phyloP scores from a whole-genome alignment of 2,888 invertebrate species.

The Anagyrus pseudococci region DNA sequence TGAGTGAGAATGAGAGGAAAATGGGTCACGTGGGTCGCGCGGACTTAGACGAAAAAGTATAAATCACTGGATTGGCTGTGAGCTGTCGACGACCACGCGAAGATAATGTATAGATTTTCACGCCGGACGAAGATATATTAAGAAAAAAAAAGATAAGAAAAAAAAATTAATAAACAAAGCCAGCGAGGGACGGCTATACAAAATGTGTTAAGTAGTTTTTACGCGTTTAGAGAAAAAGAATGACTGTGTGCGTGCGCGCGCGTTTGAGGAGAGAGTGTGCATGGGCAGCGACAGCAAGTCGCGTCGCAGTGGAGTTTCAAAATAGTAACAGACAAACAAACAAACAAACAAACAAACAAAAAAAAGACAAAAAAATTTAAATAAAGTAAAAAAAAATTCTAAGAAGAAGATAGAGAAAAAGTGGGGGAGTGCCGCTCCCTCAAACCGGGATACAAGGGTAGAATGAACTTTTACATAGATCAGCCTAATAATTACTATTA shows the following conservation, averaged over 20 bases:
- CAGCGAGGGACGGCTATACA: constrained; percentile 24
- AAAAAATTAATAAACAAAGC: constrained; percentile 22
- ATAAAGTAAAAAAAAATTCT: constrained; percentile 33
- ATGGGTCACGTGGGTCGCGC: constrained; percentile 32
- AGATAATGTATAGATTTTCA: constrained; percentile 24
- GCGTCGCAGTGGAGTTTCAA: too few relatives aligned
- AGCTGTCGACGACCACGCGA: constrained; percentile 48
- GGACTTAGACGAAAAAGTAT: constrained; percentile 24
- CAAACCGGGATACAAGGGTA: constrained; percentile 61
- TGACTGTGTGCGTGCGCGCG: too few relatives aligned
- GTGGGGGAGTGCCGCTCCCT: constrained; percentile 27
- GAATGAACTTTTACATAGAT: constrained; percentile 52
- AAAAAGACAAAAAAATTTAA: constrained; percentile 11
- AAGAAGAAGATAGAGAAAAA: constrained; percentile 31
- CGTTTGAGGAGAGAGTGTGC: too few relatives aligned
- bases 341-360: constrained; percentile 22
- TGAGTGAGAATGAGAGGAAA: constrained; percentile 10
- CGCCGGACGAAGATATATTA: constrained; percentile 18
- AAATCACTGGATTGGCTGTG: constrained; percentile 53
- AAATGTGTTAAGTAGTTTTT: too few relatives aligned
- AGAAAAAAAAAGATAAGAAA: constrained; percentile 24
- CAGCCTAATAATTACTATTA: constrained; percentile 48
- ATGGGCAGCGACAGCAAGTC: too few relatives aligned
- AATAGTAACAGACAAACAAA: too few relatives aligned
- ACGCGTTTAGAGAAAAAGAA: too few relatives aligned